Percentiles rank a stretch among this genome's conserved stretches.
Conservation (phyloP, 2,888 invertebrate genomes). For the Glyphotaelius pellucidus region DNA sequence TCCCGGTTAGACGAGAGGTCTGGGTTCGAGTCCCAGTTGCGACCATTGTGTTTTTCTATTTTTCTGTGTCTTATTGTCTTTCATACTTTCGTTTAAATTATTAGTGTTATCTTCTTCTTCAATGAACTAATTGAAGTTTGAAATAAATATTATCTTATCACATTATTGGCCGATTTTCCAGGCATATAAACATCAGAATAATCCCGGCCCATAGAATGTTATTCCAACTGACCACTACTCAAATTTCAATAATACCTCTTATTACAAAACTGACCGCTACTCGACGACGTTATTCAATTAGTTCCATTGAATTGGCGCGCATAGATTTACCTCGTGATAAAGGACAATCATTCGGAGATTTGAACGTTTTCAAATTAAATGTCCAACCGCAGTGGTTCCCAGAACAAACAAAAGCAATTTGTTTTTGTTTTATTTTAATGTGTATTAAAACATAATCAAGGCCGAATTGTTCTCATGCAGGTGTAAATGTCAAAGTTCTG, state of each 20-base stretch:
- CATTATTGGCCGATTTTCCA: neutral
- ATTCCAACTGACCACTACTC: conserved; percentile 34
- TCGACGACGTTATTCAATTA: conserved; percentile 14
- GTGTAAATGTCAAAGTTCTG: neutral
- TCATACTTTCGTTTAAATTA: too few species aligned
- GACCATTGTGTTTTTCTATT: too few species aligned
- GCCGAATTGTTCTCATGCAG: neutral
- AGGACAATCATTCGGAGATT: neutral
- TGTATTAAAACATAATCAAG: neutral
- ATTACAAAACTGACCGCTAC: conserved; percentile 23
- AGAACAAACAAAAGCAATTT: neutral
- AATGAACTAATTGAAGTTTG: too few species aligned
- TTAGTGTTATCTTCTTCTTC: too few species aligned
- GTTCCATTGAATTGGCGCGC: conserved; percentile 3
- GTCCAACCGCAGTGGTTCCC: neutral
- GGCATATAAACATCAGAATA: neutral
- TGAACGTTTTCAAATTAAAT: neutral
- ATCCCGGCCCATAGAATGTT: neutral
- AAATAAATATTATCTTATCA: neutral
- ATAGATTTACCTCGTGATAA: neutral
- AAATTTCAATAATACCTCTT: neutral
- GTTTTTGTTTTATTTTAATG: neutral
- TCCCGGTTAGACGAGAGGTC: too few species aligned
- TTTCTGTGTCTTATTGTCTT: too few species aligned
- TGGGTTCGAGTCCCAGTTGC: too few species aligned